phyloP scores from a whole-genome alignment of 1,140 invertebrate genomes.

The Andricus grossulariae region DNA sequence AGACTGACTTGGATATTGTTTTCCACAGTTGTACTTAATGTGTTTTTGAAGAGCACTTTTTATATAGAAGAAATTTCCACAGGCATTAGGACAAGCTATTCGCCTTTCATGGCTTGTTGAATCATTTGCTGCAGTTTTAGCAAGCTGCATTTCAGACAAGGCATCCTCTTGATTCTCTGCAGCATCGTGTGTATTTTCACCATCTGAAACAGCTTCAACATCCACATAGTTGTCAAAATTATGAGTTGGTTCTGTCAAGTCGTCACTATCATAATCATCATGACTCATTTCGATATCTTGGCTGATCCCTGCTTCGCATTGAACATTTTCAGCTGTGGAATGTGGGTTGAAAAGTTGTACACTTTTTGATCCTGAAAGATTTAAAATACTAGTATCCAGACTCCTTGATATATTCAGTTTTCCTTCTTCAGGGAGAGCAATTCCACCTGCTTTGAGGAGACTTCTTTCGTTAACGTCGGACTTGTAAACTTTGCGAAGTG shows the following conservation, averaged over 20 bases:
- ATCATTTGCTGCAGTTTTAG: background rate
- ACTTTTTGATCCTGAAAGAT: too few relatives aligned
- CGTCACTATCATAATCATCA: background rate
- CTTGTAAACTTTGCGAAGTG: too few relatives aligned
- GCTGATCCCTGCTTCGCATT: background rate
- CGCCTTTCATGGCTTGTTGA: background rate
- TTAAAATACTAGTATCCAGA: too few relatives aligned
- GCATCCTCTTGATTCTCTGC: background rate
- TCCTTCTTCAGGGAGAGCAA: too few relatives aligned
- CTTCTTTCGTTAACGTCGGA: too few relatives aligned
- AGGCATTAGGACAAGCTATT: background rate
- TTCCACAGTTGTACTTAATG: background rate
- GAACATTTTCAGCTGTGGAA: background rate
- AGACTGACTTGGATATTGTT: background rate
- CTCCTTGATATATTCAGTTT: too few relatives aligned
- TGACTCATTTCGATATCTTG: background rate
- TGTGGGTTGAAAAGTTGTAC: too few relatives aligned
- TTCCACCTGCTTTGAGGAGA: too few relatives aligned
- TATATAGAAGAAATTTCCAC: constrained; percentile 11
- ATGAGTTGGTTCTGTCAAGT: background rate
- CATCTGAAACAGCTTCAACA: background rate
- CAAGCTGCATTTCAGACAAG: background rate
- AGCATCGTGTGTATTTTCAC: background rate
- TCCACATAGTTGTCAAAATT: constrained; percentile 10
- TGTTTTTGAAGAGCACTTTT: constrained; percentile 7